Base-by-base conservation (phyloP, 2,888 invertebrate genomes). In the Sympetrum striolatum region DNA sequence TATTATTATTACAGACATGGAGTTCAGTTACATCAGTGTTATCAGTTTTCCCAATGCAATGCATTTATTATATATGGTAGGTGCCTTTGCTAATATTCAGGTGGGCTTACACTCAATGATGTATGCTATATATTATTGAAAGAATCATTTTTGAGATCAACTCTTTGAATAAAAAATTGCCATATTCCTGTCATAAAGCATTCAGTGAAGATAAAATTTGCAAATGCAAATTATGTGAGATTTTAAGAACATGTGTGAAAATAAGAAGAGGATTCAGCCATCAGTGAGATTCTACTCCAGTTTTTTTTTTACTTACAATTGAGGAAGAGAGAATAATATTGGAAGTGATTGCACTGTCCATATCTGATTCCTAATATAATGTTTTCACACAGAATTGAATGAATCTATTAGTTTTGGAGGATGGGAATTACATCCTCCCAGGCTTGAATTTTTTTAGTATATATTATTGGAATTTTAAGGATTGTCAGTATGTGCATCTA, bases 321-420 rank as follows among this genome's bases (percentile, higher is more conserved):
- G 86, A 31, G 64, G 37, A n/a, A 64, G 86, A 60, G 64, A 64
- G n/a, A 37, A 60, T 64, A 22, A 86, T 31, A 37, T 60, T 58
- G 37, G 86, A 39, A 37, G 64, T 64, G 37, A 60, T n/a, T 86
- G 64, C 86, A 86, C 64, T 86, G 86, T 86, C 86, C 86, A 86
- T 35, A 86, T 86, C 64, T 86, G 58, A 64, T 86, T 86, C 37
- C 58, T 60, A 86, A 86, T 60, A 86, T 86, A 60, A 86, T 86
- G 64, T 86, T 86, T 86, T 86, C 64, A 86, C 86, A 86, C 86
- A 86, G 86, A 64, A 64, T 86, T 86, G 86, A 86, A 60, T n/a
- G 39, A 60, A 64, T 35, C 60, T 64, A 86, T 37, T 86, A 64
- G 86, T 86, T 86, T 58, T 60, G 37, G 86, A 58, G 60, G 86